phyloP scores from a whole-genome alignment of 1,140 invertebrate genomes.

The Diuraphis noxia region DNA sequence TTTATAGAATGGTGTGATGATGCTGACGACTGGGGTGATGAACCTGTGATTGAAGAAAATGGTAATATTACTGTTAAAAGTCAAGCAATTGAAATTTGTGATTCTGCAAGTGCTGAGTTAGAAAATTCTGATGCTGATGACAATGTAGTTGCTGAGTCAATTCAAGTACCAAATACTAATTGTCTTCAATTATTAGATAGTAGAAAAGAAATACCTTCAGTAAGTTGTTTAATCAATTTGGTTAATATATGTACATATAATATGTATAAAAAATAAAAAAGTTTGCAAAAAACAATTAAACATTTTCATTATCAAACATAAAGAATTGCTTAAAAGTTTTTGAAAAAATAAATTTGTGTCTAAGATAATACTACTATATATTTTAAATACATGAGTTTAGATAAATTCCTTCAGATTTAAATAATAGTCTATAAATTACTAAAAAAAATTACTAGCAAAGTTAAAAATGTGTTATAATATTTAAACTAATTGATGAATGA shows the following conservation, averaged over 20 bases:
- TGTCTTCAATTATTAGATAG: constrained; percentile 32
- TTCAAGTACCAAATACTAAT: constrained; percentile 14
- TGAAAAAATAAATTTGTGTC: not conserved
- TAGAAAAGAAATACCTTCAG: constrained; percentile 42
- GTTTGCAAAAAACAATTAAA: not conserved
- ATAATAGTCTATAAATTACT: too few relatives aligned
- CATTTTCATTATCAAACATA: not conserved
- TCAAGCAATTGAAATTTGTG: not conserved
- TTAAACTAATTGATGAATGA: not conserved
- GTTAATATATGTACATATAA: too few relatives aligned
- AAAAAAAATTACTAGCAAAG: too few relatives aligned
- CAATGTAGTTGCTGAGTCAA: constrained; percentile 64
- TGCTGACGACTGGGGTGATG: constrained; percentile 71
- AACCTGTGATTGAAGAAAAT: constrained; percentile 57
- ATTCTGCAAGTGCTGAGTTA: constrained; percentile 70
- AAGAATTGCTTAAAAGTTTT: not conserved
- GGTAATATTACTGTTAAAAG: constrained; percentile 1
- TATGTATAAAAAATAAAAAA: not conserved
- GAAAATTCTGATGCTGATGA: constrained; percentile 70
- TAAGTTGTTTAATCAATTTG: not conserved
- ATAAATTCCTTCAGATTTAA: not conserved
- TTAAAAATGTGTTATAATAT: not conserved
- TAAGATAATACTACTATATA: not conserved
- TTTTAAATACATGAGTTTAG: not conserved
- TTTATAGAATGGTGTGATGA: constrained; percentile 69